phyloP scores from a whole-genome alignment of 2,888 invertebrate genomes.

The Liodrosophila aerea region DNA sequence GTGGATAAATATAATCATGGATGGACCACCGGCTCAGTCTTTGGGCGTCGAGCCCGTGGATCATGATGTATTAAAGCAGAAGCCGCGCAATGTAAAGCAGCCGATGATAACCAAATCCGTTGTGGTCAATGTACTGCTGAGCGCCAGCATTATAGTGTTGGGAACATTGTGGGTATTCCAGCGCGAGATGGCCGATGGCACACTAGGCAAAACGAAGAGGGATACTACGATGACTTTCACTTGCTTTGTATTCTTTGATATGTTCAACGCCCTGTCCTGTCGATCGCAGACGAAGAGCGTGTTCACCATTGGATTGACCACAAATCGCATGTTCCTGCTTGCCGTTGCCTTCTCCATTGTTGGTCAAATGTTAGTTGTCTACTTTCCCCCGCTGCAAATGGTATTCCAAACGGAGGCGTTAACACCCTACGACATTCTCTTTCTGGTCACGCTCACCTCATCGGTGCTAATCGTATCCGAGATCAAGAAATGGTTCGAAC shows the following conservation, averaged over 20 bases:
- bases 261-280: constrained; percentile 99
- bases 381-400: constrained; percentile 96
- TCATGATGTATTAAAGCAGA: constrained; percentile 96
- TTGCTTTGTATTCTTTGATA: constrained; percentile 99
- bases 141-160: constrained; percentile 96
- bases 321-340: constrained; percentile 94
- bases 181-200: constrained; percentile 88
- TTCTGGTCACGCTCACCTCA: constrained; percentile 95
- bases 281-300: constrained; percentile 98
- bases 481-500: constrained; percentile 93
- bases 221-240: constrained; percentile 99
- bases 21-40: constrained; percentile 92
- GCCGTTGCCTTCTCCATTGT: constrained; percentile 96
- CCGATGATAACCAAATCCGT: constrained; percentile 96
- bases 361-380: constrained; percentile 98
- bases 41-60: constrained; percentile 99
- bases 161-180: constrained; percentile 99
- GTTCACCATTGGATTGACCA: constrained; percentile 92
- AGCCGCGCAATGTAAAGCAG: constrained; percentile 95
- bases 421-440: constrained; percentile 92
- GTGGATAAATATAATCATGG: constrained; percentile 99
- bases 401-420: constrained; percentile 99
- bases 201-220: constrained; percentile 91
- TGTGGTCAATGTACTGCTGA: constrained; percentile 95
- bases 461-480: constrained; percentile 97